These are phyloP conservation scores for Chromobotia macracanthus DNA, from an alignment of 2,797 vertebrate species.

Conservation along the genomic window DNA sequence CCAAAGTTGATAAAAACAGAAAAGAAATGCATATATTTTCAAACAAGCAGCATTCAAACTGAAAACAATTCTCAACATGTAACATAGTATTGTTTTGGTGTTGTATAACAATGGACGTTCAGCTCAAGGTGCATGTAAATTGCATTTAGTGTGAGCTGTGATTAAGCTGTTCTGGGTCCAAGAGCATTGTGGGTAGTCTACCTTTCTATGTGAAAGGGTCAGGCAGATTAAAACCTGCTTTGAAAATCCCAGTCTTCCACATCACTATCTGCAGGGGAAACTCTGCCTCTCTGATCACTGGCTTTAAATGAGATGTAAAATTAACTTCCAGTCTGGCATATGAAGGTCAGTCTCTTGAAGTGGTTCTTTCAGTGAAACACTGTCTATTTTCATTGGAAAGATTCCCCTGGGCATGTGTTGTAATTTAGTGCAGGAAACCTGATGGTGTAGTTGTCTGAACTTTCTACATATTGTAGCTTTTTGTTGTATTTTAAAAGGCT, in stretches of 20 bases:
- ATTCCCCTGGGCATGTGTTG: conserved; percentile 37
- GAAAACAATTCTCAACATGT: background rate
- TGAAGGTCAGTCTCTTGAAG: conserved; percentile 68
- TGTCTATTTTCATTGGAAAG: conserved; percentile 54
- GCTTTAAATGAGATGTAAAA: conserved; percentile 78
- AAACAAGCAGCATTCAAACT: background rate
- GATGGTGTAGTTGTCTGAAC: conserved; percentile 37
- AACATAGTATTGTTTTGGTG: conserved; percentile 12
- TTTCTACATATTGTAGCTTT: conserved; percentile 15
- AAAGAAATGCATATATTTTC: background rate
- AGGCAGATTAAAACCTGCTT: conserved; percentile 75
- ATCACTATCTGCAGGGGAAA: conserved; percentile 73
- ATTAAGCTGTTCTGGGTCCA: conserved; percentile 23
- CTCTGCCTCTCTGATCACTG: conserved; percentile 66
- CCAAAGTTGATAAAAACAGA: background rate
- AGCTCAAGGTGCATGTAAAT: conserved; percentile 44
- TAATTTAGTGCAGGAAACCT: conserved; percentile 29
- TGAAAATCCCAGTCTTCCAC: conserved; percentile 75
- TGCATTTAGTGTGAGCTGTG: conserved; percentile 22
- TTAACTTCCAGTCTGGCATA: conserved; percentile 69
- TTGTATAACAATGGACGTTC: conserved; percentile 8
- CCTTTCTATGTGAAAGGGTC: conserved; percentile 76
- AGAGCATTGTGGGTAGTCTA: conserved; percentile 67
- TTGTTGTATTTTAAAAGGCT: background rate
- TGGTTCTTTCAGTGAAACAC: conserved; percentile 47